Percentiles rank a stretch among this genome's conserved stretches.
Evolutionary conservation across 2,113 vertebrate genomes (phyloP).

Genomic region (Tragelaphus scriptus): DNA sequence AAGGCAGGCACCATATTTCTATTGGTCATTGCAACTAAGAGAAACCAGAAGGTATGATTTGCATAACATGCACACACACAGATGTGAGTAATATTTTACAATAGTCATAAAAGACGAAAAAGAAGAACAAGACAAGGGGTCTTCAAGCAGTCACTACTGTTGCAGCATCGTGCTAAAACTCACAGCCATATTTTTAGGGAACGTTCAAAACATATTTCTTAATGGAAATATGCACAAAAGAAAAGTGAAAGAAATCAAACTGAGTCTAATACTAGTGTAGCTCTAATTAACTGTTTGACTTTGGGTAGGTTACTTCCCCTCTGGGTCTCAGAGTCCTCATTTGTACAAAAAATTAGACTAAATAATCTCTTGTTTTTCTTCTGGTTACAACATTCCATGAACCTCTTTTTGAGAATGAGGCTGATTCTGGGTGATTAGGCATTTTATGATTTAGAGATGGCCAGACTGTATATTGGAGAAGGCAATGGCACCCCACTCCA

Average conservation of each 20-base stretch:
- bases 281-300: not conserved
- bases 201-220: not conserved
- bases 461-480: not conserved
- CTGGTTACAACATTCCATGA: not conserved
- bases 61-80: not conserved
- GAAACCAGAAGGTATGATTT: not conserved
- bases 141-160: not conserved
- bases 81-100: not conserved
- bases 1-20: not conserved
- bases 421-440: not conserved
- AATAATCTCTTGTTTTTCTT: not conserved
- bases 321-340: not conserved
- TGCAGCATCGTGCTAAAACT: not conserved
- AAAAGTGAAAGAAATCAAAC: not conserved
- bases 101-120: not conserved
- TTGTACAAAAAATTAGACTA: not conserved
- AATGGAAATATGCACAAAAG: not conserved
- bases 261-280: not conserved
- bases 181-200: not conserved
- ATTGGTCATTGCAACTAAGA: not conserved
- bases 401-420: not conserved
- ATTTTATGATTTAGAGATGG: constrained; percentile 11
- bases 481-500: too few species aligned
- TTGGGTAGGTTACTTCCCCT: not conserved
- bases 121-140: not conserved